These are phyloP conservation scores for Cremastinae sp. DNA, from an alignment of 2,888 invertebrate genomes.

Conservation along the genomic window DNA sequence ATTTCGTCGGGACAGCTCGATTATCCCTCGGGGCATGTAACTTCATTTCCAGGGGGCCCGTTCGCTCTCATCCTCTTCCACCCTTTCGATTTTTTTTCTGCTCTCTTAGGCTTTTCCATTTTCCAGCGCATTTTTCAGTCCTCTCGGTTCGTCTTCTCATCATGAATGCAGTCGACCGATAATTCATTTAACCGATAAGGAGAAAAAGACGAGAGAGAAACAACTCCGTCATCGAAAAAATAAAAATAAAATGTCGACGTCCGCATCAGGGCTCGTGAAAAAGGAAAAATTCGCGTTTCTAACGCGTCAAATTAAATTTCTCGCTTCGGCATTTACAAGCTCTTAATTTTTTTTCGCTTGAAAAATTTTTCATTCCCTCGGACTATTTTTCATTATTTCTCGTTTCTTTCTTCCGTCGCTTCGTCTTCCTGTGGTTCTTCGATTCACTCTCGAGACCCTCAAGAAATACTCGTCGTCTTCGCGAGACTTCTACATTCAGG, in stretches of 20 bases:
- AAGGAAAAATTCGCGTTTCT: background rate
- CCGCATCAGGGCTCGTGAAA: background rate
- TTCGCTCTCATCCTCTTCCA: constrained; percentile 41
- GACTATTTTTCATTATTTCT: too few relatives aligned
- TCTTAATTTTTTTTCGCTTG: too few relatives aligned
- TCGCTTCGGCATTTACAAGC: too few relatives aligned
- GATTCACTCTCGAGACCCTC: too few relatives aligned
- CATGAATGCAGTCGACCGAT: constrained; percentile 32
- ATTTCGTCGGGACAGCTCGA: constrained; percentile 67
- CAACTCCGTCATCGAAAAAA: background rate
- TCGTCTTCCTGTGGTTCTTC: too few relatives aligned
- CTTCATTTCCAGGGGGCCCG: constrained; percentile 65
- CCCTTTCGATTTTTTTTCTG: constrained; percentile 16
- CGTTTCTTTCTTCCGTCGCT: too few relatives aligned
- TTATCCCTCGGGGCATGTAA: constrained; percentile 66
- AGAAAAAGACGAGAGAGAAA: constrained; percentile 13
- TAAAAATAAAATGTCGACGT: background rate
- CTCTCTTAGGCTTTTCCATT: background rate
- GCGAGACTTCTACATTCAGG: too few relatives aligned
- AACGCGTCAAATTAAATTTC: too few relatives aligned
- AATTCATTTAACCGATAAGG: constrained; percentile 36
- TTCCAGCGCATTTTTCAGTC: too few relatives aligned
- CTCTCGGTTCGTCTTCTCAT: background rate
- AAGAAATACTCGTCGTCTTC: too few relatives aligned
- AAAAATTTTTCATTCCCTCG: too few relatives aligned